Percentiles rank a stretch among this genome's conserved stretches.
These are phyloP conservation scores for Lophotriccus pileatus DNA, from an alignment of 2,797 vertebrate genomes.

Conservation along the genomic window DNA sequence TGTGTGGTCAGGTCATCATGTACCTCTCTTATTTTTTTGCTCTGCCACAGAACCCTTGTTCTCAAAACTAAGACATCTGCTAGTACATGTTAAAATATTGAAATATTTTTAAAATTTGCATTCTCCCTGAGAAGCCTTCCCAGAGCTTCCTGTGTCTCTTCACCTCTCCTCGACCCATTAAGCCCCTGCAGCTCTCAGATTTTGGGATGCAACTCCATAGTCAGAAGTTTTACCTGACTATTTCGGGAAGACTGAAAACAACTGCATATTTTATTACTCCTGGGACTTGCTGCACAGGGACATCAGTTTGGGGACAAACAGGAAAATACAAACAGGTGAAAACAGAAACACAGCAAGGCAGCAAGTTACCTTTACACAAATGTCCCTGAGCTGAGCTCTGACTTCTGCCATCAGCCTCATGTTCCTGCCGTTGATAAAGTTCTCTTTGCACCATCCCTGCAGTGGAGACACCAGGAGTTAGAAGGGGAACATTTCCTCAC, in stretches of 20 bases:
- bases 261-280: neutral
- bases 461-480: neutral
- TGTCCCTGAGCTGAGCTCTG: slow-evolving; percentile 89
- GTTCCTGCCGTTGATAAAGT: slow-evolving; percentile 94
- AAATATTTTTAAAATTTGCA: too few species aligned
- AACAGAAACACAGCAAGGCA: neutral
- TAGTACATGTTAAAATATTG: neutral
- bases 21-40: neutral
- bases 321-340: neutral
- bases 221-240: neutral
- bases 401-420: slow-evolving; percentile 90
- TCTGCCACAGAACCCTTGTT: neutral
- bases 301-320: neutral
- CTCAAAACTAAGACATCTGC: neutral
- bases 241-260: neutral
- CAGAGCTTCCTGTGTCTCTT: neutral
- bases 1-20: neutral
- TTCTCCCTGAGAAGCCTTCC: neutral
- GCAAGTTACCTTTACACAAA: slow-evolving; percentile 89
- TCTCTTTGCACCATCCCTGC: slow-evolving; percentile 96
- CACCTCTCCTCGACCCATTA: neutral
- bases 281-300: neutral
- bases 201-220: neutral
- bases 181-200: neutral
- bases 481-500: neutral